phyloP scores from a whole-genome alignment of 2,888 invertebrate genomes.

The Nomada fabriciana region DNA sequence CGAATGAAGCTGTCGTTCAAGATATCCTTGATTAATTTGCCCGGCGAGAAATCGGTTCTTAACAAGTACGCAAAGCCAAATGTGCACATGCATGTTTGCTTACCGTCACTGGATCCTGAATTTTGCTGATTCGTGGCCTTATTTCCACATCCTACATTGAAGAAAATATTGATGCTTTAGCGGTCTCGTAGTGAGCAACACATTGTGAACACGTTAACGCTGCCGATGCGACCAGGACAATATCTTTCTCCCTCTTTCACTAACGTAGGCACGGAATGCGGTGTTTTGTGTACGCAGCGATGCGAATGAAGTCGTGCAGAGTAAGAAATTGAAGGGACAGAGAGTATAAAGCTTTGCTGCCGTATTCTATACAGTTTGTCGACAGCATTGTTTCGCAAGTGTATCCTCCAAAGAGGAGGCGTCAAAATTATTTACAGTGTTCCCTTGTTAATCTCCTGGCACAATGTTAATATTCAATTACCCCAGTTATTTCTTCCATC shows the following conservation, averaged over 20 bases:
- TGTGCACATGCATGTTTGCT: slow-evolving; percentile 58
- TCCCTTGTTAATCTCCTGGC: background rate
- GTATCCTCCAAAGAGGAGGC: background rate
- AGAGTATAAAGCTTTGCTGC: background rate
- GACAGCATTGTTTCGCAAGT: background rate
- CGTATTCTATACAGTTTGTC: background rate
- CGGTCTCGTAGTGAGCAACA: slow-evolving; percentile 42
- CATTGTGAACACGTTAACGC: slow-evolving; percentile 48
- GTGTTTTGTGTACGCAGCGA: slow-evolving; percentile 21
- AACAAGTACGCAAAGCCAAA: too few relatives aligned
- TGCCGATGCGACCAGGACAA: slow-evolving; percentile 49
- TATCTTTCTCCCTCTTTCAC: slow-evolving; percentile 65
- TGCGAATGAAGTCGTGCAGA: slow-evolving; percentile 25
- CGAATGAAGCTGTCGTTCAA: too few relatives aligned
- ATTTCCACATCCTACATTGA: slow-evolving; percentile 77
- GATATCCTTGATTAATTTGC: too few relatives aligned
- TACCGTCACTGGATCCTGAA: slow-evolving; percentile 76
- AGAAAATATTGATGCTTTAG: slow-evolving; percentile 66
- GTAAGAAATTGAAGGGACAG: background rate
- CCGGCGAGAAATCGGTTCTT: too few relatives aligned
- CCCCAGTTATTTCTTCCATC: background rate
- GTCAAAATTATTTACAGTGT: background rate
- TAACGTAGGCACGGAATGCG: slow-evolving; percentile 18
- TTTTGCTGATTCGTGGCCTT: slow-evolving; percentile 73
- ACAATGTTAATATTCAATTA: background rate